Conservation (phyloP, 2,797 vertebrate species). For the Gobio occitaniae region DNA sequence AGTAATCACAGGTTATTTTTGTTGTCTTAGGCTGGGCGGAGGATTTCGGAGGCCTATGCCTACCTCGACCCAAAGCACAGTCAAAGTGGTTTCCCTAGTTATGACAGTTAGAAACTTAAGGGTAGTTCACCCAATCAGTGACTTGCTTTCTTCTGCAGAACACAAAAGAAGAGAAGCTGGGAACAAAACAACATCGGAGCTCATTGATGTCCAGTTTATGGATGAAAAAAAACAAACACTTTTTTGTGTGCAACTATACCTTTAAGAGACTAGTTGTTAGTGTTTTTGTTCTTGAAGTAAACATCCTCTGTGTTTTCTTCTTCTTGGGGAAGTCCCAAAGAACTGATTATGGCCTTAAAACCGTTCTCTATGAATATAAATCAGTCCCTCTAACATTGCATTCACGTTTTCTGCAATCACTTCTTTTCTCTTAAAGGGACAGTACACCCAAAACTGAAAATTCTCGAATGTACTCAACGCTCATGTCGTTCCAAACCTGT, state of each 20-base stretch:
- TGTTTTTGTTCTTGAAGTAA: background rate
- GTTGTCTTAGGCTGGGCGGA: background rate
- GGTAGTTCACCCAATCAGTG: background rate
- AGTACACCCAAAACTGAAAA: background rate
- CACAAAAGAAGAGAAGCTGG: background rate
- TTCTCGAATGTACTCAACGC: background rate
- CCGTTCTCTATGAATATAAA: background rate
- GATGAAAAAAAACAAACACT: background rate
- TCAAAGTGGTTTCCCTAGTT: background rate
- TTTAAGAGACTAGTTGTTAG: background rate
- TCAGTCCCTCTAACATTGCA: background rate
- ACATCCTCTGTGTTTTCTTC: slow-evolving; percentile 1
- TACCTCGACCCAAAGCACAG: background rate
- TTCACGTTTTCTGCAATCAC: background rate
- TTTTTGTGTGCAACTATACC: background rate
- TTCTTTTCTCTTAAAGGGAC: slow-evolving; percentile 11
- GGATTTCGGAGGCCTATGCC: background rate
- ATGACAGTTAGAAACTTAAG: background rate
- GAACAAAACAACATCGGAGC: background rate
- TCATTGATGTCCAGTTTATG: background rate
- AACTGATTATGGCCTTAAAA: background rate
- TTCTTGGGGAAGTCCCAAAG: slow-evolving; percentile 7
- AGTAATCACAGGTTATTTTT: background rate
- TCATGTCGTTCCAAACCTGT: background rate
- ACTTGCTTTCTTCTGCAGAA: background rate